phyloP scores from a whole-genome alignment of 2,888 invertebrate species.

The Leucophora obtusa region DNA sequence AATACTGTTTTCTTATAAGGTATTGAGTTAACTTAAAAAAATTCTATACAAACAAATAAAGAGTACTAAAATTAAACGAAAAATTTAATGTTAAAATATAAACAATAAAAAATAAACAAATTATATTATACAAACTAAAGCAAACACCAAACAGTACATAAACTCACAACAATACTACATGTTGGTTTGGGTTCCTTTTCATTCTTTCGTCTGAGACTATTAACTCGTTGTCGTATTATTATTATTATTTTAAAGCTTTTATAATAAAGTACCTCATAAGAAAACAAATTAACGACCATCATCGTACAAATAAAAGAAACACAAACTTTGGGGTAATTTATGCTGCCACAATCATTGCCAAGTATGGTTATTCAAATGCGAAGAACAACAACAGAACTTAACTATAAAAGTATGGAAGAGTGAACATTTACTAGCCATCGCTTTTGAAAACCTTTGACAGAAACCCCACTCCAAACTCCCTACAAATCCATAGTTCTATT shows the following conservation, averaged over 20 bases:
- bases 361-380: conserved; percentile 34
- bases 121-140: conserved; percentile 46
- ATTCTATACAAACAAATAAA: conserved; percentile 32
- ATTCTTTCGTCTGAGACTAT: conserved; percentile 32
- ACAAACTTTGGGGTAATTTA: conserved; percentile 50
- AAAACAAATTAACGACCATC: conserved; percentile 62
- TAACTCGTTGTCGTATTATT: conserved; percentile 15
- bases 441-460: conserved; percentile 27
- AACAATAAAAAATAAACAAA: conserved; percentile 61
- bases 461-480: neutral
- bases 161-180: conserved; percentile 19
- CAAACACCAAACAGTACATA: conserved; percentile 14
- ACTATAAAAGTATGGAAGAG: conserved; percentile 6
- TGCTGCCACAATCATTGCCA: conserved; percentile 53
- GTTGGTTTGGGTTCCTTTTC: conserved; percentile 37
- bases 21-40: neutral
- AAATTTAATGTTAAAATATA: conserved; percentile 54
- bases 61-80: conserved; percentile 28
- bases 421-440: conserved; percentile 29
- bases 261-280: conserved; percentile 59
- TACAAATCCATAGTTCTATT: neutral
- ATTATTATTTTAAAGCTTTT: conserved; percentile 55
- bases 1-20: neutral
- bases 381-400: conserved; percentile 21
- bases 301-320: conserved; percentile 17